These are phyloP conservation scores for Gymnodraco acuticeps DNA, from an alignment of 2,797 vertebrate genomes.

Conservation along the genomic window DNA sequence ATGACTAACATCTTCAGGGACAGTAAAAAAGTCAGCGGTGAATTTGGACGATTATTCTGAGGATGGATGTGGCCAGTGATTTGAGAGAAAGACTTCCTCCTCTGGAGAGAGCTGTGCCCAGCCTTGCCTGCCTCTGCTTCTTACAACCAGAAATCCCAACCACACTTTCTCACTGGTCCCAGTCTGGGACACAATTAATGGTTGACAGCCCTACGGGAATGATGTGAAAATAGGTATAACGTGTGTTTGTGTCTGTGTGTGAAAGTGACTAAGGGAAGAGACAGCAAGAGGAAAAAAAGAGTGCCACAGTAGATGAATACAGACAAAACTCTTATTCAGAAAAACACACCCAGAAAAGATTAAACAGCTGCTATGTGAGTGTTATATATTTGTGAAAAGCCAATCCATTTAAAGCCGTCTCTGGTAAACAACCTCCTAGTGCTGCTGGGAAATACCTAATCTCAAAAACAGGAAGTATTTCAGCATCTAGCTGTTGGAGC, in stretches of 20 bases:
- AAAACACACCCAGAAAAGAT: conserved; percentile 29
- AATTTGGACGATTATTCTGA: conserved; percentile 58
- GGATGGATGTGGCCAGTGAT: conserved; percentile 76
- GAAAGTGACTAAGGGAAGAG: conserved; percentile 48
- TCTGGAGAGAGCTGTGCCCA: conserved; percentile 71
- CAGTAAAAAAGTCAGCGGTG: conserved; percentile 38
- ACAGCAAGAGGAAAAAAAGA: conserved; percentile 3
- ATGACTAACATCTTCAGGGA: conserved; percentile 73
- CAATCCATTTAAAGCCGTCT: conserved; percentile 23
- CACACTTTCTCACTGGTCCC: conserved; percentile 58
- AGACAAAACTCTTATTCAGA: conserved; percentile 33
- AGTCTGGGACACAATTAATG: conserved; percentile 78
- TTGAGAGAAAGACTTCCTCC: conserved; percentile 71
- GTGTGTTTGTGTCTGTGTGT: conserved; percentile 28
- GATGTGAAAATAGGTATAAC: conserved; percentile 72
- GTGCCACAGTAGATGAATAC: conserved; percentile 19
- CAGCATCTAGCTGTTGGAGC: conserved; percentile 58
- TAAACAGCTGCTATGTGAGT: background rate
- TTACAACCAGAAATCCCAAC: conserved; percentile 49
- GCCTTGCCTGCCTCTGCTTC: conserved; percentile 70
- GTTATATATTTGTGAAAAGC: conserved; percentile 18
- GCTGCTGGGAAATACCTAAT: conserved; percentile 60
- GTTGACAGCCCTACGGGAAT: conserved; percentile 61
- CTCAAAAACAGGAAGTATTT: conserved; percentile 58
- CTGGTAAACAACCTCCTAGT: conserved; percentile 45